Conservation (phyloP, 1,140 invertebrate genomes). For the Formica selysi region DNA sequence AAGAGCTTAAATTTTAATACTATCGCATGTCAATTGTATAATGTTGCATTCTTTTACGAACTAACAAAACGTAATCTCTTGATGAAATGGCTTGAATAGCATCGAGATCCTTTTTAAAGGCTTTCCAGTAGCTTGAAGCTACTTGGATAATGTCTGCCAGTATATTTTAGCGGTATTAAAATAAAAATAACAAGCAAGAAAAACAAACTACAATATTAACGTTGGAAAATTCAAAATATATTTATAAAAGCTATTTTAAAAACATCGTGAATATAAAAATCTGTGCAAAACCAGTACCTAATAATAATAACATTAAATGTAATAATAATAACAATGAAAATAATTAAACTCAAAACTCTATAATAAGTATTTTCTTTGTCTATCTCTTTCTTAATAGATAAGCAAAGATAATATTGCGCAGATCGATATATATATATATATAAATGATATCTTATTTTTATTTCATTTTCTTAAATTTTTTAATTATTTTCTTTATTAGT, state of each 20-base stretch:
- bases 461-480: neutral
- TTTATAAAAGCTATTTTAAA: neutral
- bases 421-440: no score
- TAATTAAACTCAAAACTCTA: neutral
- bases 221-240: neutral
- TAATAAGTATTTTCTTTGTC: no score
- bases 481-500: neutral
- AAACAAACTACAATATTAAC: neutral
- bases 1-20: conserved; percentile 18
- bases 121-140: conserved; percentile 21
- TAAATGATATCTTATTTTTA: no score
- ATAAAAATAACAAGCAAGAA: neutral
- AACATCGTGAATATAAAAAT: neutral
- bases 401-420: neutral
- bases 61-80: conserved; percentile 18
- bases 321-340: neutral
- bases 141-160: neutral
- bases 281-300: neutral
- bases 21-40: neutral
- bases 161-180: neutral
- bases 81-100: conserved; percentile 19
- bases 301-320: neutral
- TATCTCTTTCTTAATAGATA: neutral
- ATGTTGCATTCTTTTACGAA: conserved; percentile 22
- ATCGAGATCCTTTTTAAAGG: conserved; percentile 6